Evolutionary conservation across 2,888 invertebrate species (phyloP), one percentile per base, ranked within the genome.

Genomic region (Eucera pruinosa): DNA sequence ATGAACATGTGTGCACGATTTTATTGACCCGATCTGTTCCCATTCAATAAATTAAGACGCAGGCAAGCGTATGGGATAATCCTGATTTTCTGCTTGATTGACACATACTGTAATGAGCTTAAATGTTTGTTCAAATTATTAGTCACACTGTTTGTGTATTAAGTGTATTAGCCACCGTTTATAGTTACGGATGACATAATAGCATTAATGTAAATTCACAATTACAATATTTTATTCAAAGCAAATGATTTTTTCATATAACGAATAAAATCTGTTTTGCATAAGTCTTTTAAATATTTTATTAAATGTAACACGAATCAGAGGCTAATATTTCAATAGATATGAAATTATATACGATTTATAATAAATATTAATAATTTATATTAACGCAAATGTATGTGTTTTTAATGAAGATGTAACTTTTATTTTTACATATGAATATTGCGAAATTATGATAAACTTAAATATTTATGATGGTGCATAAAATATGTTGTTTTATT

Each of bases 41-140:
- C 62, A n/a, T 61, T 33, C 45, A 54, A 62, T 69, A 62, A 69
- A 69, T 62, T 61, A 69, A 61, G 54, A 62, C 45, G 33, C 36
- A 39, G 20, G 33, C 52, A 36, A 47, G 61, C 15, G 33, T 61
- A 45, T n/a, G 33, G 33, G 45, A 62, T 54, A 52, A 69, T 54
- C 54, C 36, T 36, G 45, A 62, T 62, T 61, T 69, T 62, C 52
- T 45, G 43, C 52, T 43, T 45, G 61, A 62, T 52, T 69, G 62
- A 11, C 61, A 54, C 25, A 52, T 25, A 61, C 18, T 54, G 13
- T n/a, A 11, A 39, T 52, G 43, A 23, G 60, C 27, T 48, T 48
- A 57, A 67, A 27, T 48, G 47, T 20, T 43, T 18, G 5, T 15
- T 2, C 9, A n/a, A 47, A 47, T 47, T 66, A 55, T 47, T 55